These are phyloP conservation scores for Parotia lawesii DNA, from an alignment of 2,113 vertebrate genomes.

Conservation along the genomic window DNA sequence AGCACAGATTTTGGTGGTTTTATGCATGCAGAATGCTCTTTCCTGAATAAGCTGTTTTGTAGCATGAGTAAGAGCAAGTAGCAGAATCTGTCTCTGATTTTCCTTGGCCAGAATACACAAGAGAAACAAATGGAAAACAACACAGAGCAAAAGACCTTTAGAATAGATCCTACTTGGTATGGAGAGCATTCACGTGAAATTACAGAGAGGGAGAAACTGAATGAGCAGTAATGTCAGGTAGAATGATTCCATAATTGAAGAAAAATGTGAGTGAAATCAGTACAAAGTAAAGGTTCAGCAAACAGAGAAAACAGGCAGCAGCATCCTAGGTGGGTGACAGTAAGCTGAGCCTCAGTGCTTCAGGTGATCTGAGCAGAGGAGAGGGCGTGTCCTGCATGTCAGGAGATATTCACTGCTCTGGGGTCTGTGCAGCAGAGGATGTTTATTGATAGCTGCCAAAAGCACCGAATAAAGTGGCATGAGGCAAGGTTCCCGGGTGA, in stretches of 20 bases:
- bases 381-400: background rate
- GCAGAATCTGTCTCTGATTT: background rate
- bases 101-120: background rate
- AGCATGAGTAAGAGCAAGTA: background rate
- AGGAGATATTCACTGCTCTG: background rate
- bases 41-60: background rate
- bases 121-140: conserved; percentile 10
- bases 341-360: background rate
- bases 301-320: background rate
- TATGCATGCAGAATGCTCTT: background rate
- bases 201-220: background rate
- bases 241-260: background rate
- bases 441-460: background rate
- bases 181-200: background rate
- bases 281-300: background rate
- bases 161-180: background rate
- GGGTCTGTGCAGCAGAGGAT: background rate
- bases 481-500: background rate
- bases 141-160: background rate
- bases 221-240: background rate
- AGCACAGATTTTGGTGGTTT: background rate
- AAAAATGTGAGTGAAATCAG: background rate
- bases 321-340: background rate
- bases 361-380: background rate
- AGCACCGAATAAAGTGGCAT: background rate